Evolutionary conservation across 2,797 vertebrate genomes (phyloP).

Genomic region (Gambelia wislizenii): DNA sequence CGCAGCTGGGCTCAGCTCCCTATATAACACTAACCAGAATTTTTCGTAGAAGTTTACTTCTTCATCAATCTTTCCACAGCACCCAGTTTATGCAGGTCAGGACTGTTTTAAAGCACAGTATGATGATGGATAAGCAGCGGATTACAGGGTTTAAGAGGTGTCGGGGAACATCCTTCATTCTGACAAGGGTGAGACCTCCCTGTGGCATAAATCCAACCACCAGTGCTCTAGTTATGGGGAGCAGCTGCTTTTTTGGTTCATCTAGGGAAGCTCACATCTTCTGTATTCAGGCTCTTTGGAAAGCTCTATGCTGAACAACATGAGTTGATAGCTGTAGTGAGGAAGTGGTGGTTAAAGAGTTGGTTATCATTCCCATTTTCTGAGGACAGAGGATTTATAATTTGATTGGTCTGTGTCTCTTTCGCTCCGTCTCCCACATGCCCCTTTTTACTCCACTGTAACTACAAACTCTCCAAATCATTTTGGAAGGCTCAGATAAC

Average conservation of each 20-base stretch:
- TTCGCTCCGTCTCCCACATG: neutral
- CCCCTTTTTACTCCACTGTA: neutral
- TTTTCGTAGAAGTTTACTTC: neutral
- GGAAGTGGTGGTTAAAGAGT: too few species aligned
- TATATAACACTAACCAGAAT: neutral
- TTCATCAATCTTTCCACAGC: neutral
- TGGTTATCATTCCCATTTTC: neutral
- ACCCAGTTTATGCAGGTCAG: accelerated
- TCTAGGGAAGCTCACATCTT: neutral
- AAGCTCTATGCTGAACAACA: neutral
- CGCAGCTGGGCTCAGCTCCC: neutral
- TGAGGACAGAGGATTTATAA: neutral
- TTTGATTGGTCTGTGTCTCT: neutral
- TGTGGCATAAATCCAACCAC: neutral
- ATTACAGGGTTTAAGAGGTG: slow-evolving; percentile 44
- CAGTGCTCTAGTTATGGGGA: accelerated
- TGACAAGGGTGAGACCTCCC: accelerated
- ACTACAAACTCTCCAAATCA: neutral
- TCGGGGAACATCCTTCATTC: slow-evolving; percentile 43
- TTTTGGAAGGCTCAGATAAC: neutral
- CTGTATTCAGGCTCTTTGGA: neutral
- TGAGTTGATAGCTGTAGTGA: neutral
- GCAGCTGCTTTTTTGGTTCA: neutral
- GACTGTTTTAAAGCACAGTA: neutral
- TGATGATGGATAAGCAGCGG: neutral